These are phyloP conservation scores for Coendou prehensilis DNA, from an alignment of 2,797 vertebrate species.

Conservation along the genomic window DNA sequence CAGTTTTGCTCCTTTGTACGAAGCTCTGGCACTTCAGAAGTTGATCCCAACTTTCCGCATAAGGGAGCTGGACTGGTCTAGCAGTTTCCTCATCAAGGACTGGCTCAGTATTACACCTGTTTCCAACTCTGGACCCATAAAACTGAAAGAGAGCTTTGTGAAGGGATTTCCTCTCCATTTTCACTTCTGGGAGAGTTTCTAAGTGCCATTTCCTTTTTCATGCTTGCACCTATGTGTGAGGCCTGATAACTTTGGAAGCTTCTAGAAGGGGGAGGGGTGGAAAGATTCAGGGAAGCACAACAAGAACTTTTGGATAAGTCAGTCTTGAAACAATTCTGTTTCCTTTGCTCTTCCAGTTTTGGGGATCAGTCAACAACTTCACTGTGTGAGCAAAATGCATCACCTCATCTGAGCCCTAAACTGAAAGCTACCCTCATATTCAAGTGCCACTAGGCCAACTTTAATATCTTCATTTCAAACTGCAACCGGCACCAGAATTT, in stretches of 20 bases:
- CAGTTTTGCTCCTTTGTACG: background rate
- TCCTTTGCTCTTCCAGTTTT: background rate
- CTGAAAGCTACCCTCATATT: background rate
- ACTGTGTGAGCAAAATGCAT: background rate
- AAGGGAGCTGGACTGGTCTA: background rate
- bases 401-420: background rate
- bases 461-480: background rate
- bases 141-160: background rate
- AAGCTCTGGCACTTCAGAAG: background rate
- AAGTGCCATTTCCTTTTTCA: background rate
- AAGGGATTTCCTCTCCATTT: background rate
- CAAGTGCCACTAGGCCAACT: background rate
- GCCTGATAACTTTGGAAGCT: background rate
- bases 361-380: background rate
- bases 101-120: background rate
- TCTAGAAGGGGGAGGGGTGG: background rate
- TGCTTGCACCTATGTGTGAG: background rate
- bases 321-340: background rate
- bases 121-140: background rate
- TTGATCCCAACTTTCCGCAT: background rate
- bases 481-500: background rate
- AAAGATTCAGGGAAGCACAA: background rate
- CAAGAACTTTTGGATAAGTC: background rate
- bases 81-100: background rate
- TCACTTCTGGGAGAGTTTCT: background rate